Evolutionary conservation across 2,113 vertebrate genomes (phyloP).

Genomic region (Clinocottus analis): DNA sequence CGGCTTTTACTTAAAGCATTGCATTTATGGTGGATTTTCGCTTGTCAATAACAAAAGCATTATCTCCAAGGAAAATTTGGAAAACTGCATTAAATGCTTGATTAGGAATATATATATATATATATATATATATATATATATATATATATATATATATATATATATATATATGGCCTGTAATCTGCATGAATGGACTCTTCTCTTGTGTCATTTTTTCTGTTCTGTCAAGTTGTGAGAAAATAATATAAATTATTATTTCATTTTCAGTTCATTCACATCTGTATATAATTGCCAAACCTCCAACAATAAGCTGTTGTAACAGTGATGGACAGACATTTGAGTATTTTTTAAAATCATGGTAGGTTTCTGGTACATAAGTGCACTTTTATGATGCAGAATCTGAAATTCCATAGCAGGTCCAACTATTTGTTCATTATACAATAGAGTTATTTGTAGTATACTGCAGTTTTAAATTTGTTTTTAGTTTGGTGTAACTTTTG

Average conservation of each 20-base stretch:
- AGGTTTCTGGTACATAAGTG: neutral
- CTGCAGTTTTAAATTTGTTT: slow-evolving; percentile 34
- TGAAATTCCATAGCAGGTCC: neutral
- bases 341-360: slow-evolving; percentile 9
- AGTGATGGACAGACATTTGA: neutral
- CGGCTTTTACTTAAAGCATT: slow-evolving; percentile 36
- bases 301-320: neutral
- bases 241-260: slow-evolving; percentile 35
- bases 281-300: slow-evolving; percentile 33
- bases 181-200: slow-evolving; percentile 49
- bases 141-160: too few relatives aligned
- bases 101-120: slow-evolving; percentile 50
- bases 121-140: too few relatives aligned
- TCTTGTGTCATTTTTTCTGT: slow-evolving; percentile 41
- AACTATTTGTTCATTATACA: slow-evolving; percentile 11
- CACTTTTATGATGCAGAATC: slow-evolving; percentile 1
- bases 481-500: slow-evolving; percentile 61
- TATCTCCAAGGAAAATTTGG: slow-evolving; percentile 54
- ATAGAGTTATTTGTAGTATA: neutral
- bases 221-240: slow-evolving; percentile 29
- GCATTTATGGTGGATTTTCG: slow-evolving; percentile 35
- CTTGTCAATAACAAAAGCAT: slow-evolving; percentile 53
- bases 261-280: slow-evolving; percentile 14
- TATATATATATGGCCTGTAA: slow-evolving; percentile 58
- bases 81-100: slow-evolving; percentile 64